Evolutionary conservation across 2,113 vertebrate species (phyloP), one percentile per base, ranked within the genome.

Genomic region (Sceloporus undulatus): DNA sequence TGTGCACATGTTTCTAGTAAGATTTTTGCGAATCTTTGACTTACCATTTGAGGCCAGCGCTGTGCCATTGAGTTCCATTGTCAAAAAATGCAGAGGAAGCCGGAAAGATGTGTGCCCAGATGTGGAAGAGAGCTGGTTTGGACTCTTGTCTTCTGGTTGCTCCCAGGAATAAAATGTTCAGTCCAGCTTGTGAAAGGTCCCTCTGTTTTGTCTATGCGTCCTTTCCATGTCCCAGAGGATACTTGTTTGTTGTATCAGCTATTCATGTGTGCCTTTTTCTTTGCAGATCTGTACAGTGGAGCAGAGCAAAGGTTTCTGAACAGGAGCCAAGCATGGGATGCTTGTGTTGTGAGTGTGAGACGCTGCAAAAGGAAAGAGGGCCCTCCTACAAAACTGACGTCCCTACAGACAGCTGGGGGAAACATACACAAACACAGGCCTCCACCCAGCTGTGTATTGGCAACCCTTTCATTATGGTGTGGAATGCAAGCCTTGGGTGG

Each of bases 41-140:
- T 96, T 91, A 96, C 95, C 94, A 85, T 90, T 91, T 82, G 90
- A 94, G 87, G 91, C 77, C 75, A 94, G 91, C 90, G 94, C 91
- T 1, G 86, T 91, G 85, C 94, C 94, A 2, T 94, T 96, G 40
- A 86, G 18, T 1, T 94, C 95, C 95, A 96, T 96, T 7, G 85
- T 89, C 0, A 25, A 66, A 4, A 66, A 86, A 11, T 2, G 71
- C 75, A 18, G 71, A 27, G 0, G 68, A 83, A 5, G 82, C 82
- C 71, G 85, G 4, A 59, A 13, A 77, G 84, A 77, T 86, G 74
- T 82, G 92, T 48, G 91, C 87, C 89, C 94, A 84, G 82, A 14
- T 74, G 80, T 81, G 0, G 59, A 40, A n/a, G 0, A 59, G 2
- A 85, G 66, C 29, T 8, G 18, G 80, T 19, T 9, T 8, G 0